Evolutionary conservation across 2,113 vertebrate genomes (phyloP), one percentile per base, ranked within the genome.

Genomic region (Hemiprocne comata): DNA sequence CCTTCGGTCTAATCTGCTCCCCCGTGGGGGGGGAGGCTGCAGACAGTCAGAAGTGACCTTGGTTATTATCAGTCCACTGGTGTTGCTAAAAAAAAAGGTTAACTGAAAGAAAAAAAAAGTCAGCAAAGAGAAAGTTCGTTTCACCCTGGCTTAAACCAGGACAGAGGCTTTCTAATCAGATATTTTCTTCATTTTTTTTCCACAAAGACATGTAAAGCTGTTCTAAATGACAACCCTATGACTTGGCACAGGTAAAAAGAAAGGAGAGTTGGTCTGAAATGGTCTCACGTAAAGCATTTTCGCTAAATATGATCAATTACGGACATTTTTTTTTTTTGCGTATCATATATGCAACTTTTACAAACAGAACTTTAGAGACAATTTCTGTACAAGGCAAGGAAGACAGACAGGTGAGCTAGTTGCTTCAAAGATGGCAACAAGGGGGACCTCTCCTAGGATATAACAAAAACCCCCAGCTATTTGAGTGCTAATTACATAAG

Each of bases 401-500:
- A 42, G 6, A 60, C 25, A 48, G 9, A 75, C 61, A 61, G 4
- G 9, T 50, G 31, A 81, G 4, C 11, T 36, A 61, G 15, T 33
- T 4, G 71, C 17, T 81, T 81, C 60, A 81, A 84, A 81, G 13
- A 54, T 16, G 17, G 9, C 7, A 62, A 44, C 15, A 76, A 26
- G 1, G 0, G 6, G 21, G 8, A 87, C 24, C 2, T 65, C 5
- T 60, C 9, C 15, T 51, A n/a, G 19, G 2, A 1, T 26, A 1
- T 64, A 65, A 71, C 23, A 54, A 42, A n/a, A 2, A 85, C 87
- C 42, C n/a, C 38, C 61, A 3, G 3, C 33, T 82, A 21, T 71
- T 34, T 74, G 5, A 79, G 29, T 72, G 16, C 3, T 60, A 51
- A 55, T 55, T 55, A 75, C 76, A 65, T 20, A 67, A 73, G 8